Evolutionary conservation across 2,113 vertebrate species (phyloP).

Genomic region (Eurypyga helias): DNA sequence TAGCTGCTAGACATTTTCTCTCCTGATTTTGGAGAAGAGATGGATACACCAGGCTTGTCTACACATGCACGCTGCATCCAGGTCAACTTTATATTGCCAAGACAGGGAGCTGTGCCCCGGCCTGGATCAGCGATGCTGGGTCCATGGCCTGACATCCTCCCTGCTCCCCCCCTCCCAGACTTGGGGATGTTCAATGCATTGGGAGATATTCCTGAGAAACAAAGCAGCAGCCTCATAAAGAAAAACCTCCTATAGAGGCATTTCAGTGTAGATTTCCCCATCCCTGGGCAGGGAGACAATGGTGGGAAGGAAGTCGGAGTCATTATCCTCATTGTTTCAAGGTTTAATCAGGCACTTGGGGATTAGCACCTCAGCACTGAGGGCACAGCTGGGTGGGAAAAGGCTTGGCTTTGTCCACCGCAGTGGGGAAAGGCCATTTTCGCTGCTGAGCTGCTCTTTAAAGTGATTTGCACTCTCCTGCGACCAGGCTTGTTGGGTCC

Average conservation of each 20-base stretch:
- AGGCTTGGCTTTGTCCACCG: neutral
- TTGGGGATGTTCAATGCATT: neutral
- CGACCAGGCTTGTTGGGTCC: neutral
- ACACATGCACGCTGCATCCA: rapidly evolving
- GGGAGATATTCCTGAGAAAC: neutral
- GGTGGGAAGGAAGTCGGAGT: conserved; percentile 64
- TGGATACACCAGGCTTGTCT: neutral
- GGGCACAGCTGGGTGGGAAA: conserved; percentile 4
- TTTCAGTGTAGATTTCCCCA: conserved; percentile 4
- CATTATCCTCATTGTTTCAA: neutral
- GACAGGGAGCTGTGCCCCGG: neutral
- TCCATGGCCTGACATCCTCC: neutral
- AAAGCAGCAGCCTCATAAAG: neutral
- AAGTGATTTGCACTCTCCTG: neutral
- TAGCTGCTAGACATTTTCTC: neutral
- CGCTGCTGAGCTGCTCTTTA: neutral
- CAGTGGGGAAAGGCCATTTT: neutral
- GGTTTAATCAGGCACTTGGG: neutral
- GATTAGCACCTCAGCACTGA: neutral
- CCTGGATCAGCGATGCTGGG: rapidly evolving
- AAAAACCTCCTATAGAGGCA: neutral
- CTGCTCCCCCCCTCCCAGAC: neutral
- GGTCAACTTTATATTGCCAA: neutral
- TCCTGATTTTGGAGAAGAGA: neutral
- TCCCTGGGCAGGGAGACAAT: conserved; percentile 41